A percentile compares a stretch with the other conserved stretches of the same genome.
phyloP scores from a whole-genome alignment of 2,888 invertebrate species.

The Stegophylla sp. region DNA sequence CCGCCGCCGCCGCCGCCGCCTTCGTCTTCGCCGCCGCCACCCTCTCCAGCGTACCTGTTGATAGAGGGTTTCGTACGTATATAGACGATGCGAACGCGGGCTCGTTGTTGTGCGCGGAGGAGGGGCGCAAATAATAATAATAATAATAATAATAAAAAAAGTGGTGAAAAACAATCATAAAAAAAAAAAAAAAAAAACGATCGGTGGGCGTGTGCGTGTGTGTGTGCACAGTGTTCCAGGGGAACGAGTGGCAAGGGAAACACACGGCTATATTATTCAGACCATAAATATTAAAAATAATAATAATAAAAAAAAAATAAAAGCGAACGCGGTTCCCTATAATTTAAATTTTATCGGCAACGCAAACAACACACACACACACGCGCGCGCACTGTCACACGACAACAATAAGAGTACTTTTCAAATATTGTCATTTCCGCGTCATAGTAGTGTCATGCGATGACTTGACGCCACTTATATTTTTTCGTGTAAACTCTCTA shows the following conservation, averaged over 20 bases:
- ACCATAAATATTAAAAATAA: conserved; percentile 45
- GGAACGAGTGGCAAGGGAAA: not conserved
- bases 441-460: not conserved
- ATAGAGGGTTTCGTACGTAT: not conserved
- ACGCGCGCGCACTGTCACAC: not conserved
- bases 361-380: conserved; percentile 1
- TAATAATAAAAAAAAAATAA: too few species aligned
- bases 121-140: conserved; percentile 12
- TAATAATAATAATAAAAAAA: too few species aligned
- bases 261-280: conserved; percentile 1
- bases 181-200: not conserved
- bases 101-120: conserved; percentile 19
- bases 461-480: not conserved
- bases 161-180: conserved; percentile 10
- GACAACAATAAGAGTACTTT: not conserved
- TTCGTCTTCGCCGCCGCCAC: not conserved
- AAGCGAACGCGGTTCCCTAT: conserved; percentile 7
- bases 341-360: conserved; percentile 33
- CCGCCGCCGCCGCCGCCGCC: not conserved
- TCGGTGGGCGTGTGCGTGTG: not conserved
- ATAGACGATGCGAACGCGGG: not conserved
- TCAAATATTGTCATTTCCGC: not conserved
- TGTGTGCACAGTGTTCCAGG: not conserved
- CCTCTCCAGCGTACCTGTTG: conserved; percentile 28
- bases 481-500: not conserved